Evolutionary conservation across 2,888 invertebrate species (phyloP).

Genomic region (Rhorus exstirpatorius): DNA sequence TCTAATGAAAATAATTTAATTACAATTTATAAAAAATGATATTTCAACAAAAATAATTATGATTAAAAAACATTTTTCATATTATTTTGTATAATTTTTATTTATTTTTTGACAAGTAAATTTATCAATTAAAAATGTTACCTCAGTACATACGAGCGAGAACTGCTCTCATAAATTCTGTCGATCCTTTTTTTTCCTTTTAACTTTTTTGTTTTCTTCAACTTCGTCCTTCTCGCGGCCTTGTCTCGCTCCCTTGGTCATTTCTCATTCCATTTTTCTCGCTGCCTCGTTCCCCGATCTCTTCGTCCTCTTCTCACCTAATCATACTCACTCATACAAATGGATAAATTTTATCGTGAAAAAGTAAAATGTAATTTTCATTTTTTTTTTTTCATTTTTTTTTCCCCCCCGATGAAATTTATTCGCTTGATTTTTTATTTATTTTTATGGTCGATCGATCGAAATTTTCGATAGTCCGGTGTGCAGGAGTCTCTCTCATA

Average conservation of each 20-base stretch:
- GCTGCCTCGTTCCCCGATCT: slow-evolving; percentile 2
- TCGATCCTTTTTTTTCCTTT: slow-evolving; percentile 18
- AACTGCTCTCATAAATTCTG: slow-evolving; percentile 11
- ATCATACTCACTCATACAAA: slow-evolving; percentile 2
- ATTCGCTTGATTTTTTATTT: too few species aligned
- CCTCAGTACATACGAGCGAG: slow-evolving; percentile 16
- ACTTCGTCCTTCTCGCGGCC: slow-evolving; percentile 59
- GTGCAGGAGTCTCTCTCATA: too few species aligned
- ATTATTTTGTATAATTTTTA: too few species aligned
- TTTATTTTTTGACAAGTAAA: too few species aligned
- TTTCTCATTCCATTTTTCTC: slow-evolving; percentile 21
- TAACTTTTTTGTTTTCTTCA: slow-evolving; percentile 5
- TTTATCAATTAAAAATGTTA: background rate
- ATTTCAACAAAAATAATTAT: too few species aligned
- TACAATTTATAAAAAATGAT: too few species aligned
- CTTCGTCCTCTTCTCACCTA: slow-evolving; percentile 19
- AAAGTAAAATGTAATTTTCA: background rate
- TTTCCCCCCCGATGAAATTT: too few species aligned
- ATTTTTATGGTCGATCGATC: too few species aligned
- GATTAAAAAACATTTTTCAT: too few species aligned
- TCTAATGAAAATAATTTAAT: too few species aligned
- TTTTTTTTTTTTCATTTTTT: background rate
- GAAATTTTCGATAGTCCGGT: too few species aligned
- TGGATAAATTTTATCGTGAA: slow-evolving; percentile 13
- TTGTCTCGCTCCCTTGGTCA: slow-evolving; percentile 59